phyloP scores from a whole-genome alignment of 2,888 invertebrate species.

The Helleia helle region DNA sequence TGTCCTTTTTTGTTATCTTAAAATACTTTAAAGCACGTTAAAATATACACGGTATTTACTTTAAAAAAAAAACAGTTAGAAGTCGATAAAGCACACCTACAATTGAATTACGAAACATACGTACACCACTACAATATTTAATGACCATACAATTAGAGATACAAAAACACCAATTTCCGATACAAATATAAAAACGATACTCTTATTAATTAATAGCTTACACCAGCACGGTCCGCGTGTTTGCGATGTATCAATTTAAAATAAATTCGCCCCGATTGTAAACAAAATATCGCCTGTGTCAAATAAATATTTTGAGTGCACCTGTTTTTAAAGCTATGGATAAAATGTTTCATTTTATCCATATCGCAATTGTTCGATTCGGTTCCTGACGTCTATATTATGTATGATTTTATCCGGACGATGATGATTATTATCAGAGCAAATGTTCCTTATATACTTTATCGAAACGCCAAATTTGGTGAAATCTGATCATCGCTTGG shows the following conservation, averaged over 20 bases:
- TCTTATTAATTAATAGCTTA: constrained; percentile 3
- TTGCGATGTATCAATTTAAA: constrained; percentile 8
- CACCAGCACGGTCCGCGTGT: constrained; percentile 1
- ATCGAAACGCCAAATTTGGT: no score
- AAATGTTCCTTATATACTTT: no score
- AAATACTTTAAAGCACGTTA: no score
- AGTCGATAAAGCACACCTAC: no score
- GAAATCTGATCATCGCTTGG: no score
- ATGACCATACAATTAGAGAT: not conserved
- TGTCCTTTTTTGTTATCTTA: no score
- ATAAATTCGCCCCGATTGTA: constrained; percentile 2
- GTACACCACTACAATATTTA: no score
- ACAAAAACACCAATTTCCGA: not conserved
- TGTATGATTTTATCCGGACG: no score
- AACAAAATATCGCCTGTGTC: constrained; percentile 10
- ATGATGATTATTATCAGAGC: no score
- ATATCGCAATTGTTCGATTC: not conserved
- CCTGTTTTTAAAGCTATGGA: constrained; percentile 15
- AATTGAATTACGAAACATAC: no score
- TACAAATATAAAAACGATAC: not conserved
- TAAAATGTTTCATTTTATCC: constrained; percentile 5
- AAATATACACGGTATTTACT: no score
- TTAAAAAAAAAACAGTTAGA: no score
- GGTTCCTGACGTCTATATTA: constrained; percentile 2
- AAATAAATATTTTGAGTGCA: constrained; percentile 19